Percentiles rank a stretch among this genome's conserved stretches.
phyloP scores from a whole-genome alignment of 2,113 vertebrate species.

The Tyto alba region DNA sequence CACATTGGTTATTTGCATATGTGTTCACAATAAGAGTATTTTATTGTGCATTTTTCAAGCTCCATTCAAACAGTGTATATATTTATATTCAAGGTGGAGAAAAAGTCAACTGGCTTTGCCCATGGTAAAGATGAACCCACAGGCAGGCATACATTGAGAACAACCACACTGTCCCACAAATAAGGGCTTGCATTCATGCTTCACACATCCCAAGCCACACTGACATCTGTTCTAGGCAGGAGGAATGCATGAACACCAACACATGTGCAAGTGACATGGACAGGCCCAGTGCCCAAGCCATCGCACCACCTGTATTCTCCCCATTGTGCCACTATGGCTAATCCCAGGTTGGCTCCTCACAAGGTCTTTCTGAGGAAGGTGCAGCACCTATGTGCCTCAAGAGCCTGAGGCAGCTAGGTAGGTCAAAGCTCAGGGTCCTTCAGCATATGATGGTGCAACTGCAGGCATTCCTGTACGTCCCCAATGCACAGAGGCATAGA shows the following conservation, averaged over 20 bases:
- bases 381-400: fast-evolving
- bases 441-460: fast-evolving
- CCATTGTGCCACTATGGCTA: fast-evolving
- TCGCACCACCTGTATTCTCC: not conserved
- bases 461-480: not conserved
- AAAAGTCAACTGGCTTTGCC: not conserved
- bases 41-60: not conserved
- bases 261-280: fast-evolving
- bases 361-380: not conserved
- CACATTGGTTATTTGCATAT: fast-evolving
- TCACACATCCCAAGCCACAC: not conserved
- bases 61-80: not conserved
- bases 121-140: not conserved
- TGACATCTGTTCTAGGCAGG: not conserved
- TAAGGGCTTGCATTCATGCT: not conserved
- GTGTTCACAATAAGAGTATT: not conserved
- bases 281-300: fast-evolving
- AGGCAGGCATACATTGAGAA: not conserved
- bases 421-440: not conserved
- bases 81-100: not conserved
- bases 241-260: fast-evolving
- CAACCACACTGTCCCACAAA: not conserved
- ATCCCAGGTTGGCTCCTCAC: not conserved
- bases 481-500: not conserved
- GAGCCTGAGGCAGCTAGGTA: fast-evolving